Percentiles rank a stretch among this genome's conserved stretches.
Evolutionary conservation across 1,140 invertebrate species (phyloP).

Genomic region (Drosophila sechellia): DNA sequence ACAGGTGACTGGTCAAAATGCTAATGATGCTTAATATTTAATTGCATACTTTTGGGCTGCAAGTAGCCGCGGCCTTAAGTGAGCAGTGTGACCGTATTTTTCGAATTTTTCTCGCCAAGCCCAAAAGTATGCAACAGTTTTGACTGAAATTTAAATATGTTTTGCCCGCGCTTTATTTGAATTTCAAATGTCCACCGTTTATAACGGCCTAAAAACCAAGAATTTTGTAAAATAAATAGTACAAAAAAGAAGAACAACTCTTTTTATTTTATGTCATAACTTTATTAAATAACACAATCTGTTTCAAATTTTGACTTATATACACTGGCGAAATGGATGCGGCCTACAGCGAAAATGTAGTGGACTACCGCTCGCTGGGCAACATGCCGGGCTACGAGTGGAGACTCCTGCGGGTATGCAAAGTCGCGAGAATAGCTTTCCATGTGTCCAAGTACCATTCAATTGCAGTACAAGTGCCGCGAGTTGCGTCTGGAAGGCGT

Average conservation of each 20-base stretch:
- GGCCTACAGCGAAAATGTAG: conserved; percentile 7
- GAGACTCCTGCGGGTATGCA: conserved; percentile 18
- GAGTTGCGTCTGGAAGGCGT: conserved; percentile 12
- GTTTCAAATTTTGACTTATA: neutral
- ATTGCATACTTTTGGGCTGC: neutral
- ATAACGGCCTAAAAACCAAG: neutral
- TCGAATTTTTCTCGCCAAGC: no score
- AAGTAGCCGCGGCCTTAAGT: neutral
- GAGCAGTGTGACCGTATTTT: neutral
- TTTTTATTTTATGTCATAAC: neutral
- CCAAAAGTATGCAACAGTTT: neutral
- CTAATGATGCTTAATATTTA: no score
- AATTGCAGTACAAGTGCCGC: conserved; percentile 14
- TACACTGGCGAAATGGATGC: neutral
- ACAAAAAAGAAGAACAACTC: no score
- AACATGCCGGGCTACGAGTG: conserved; percentile 21
- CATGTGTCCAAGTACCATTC: no score
- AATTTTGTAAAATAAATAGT: no score
- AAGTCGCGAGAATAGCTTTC: neutral
- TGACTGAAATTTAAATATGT: no score
- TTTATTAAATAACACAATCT: neutral
- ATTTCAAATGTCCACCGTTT: neutral
- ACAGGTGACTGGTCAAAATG: no score
- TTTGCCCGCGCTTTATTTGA: no score
- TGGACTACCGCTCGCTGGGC: neutral